Base-by-base conservation (phyloP, 2,113 vertebrate genomes). In the Ursus arctos region DNA sequence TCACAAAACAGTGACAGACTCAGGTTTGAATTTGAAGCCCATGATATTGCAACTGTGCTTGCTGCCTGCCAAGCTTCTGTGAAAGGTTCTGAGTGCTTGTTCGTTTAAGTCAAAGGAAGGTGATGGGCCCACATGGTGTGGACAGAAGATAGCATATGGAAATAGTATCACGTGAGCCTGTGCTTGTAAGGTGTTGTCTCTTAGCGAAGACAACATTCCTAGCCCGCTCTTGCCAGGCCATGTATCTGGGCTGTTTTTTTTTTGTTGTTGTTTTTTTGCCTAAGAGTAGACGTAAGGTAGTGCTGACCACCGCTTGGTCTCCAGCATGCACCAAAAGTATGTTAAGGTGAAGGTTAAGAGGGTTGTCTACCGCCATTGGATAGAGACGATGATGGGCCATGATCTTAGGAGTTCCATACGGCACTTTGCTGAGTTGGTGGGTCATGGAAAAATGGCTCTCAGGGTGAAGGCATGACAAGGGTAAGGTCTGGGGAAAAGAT, bases 311-410 rank as follows among this genome's bases (percentile, higher is more conserved):
- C 71, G 5, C 36, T 43, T 87, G 69, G 24, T 43, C 47, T 61
- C 8, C 49, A 51, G 40, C 6, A 40, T 9, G 1, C 21, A 36
- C 4, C 81, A 31, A 11, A 4, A 24, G 2, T 47, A 36, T 22
- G 18, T 67, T 31, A 33, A 33, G 40, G 18, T 43, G 4, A 80
- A 65, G 28, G 22, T 65, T n/a, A 69, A 28, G 7, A 59, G 15
- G 33, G 2, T 7, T 40, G 1, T 53, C 28, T 47, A 2, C 9
- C 0, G 0, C 14, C 36, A 28, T 3, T 5, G 24, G n/a, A 26
- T 10, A 67, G 51, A 69, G 11, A 61, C 49, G 1, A n/a, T 55
- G 40, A 76, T 28, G 51, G 49, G 13, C 13, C 4, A 0, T 76
- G 63, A 28, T 19, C 21, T 77, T 15, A 31, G 72, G 79, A 47